Percentiles rank a stretch among this genome's conserved stretches.
These are phyloP conservation scores for Pseudomugil gertrudae DNA, from an alignment of 2,797 vertebrate species.

Conservation along the genomic window DNA sequence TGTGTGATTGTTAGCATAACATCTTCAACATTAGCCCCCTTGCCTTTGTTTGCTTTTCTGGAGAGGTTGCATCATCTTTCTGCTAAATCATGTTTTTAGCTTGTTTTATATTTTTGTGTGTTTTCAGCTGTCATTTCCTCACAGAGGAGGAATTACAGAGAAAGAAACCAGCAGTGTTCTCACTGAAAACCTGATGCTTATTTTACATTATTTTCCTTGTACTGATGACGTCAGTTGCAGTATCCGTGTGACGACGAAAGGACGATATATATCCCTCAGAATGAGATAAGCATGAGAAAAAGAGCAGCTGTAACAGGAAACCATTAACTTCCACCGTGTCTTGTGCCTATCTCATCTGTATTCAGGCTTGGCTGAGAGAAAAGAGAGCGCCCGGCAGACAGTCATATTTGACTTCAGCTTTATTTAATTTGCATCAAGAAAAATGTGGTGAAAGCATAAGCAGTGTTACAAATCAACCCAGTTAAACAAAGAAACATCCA, in stretches of 20 bases:
- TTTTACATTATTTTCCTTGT: background rate
- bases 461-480: background rate
- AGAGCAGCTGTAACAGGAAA: background rate
- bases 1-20: background rate
- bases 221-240: conserved; percentile 3
- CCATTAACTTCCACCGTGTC: background rate
- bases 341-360: background rate
- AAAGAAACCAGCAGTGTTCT: conserved; percentile 11
- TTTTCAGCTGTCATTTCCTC: conserved; percentile 59
- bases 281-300: background rate
- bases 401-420: conserved; percentile 4
- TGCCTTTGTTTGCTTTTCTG: conserved; percentile 16
- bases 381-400: no score
- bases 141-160: conserved; percentile 11
- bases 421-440: background rate
- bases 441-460: background rate
- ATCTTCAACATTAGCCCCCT: conserved; percentile 6
- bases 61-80: conserved; percentile 27
- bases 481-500: conserved; percentile 18
- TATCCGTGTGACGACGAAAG: background rate
- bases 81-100: conserved; percentile 34
- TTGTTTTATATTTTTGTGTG: conserved; percentile 9
- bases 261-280: background rate
- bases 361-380: background rate
- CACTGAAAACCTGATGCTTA: conserved; percentile 1